These are phyloP conservation scores for Notiomystis cincta DNA, from an alignment of 2,113 vertebrate species.

Conservation along the genomic window DNA sequence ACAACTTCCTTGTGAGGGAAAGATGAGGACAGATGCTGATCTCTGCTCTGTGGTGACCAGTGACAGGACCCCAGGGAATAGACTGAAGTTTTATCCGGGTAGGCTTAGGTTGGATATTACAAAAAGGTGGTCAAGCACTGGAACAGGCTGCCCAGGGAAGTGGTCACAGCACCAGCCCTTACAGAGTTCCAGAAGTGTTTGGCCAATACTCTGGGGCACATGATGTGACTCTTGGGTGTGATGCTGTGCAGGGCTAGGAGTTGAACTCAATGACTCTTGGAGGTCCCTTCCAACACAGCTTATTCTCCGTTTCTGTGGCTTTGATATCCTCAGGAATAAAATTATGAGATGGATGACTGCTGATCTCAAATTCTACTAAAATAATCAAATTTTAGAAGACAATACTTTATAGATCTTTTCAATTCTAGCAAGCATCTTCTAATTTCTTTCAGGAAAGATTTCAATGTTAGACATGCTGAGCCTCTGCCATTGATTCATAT, in stretches of 20 bases:
- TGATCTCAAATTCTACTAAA: background rate
- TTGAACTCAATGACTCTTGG: background rate
- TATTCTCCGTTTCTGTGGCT: background rate
- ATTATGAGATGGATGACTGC: background rate
- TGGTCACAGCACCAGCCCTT: background rate
- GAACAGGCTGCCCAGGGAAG: background rate
- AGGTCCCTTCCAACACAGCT: background rate
- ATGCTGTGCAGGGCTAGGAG: background rate
- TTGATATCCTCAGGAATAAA: background rate
- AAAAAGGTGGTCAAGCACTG: background rate
- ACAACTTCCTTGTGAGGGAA: background rate
- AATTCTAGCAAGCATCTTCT: background rate
- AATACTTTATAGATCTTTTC: background rate
- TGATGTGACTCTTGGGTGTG: background rate
- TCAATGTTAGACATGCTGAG: background rate
- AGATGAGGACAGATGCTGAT: rapidly evolving
- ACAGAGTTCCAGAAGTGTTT: rapidly evolving
- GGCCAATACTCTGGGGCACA: background rate
- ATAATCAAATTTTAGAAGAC: background rate
- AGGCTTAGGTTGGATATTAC: background rate
- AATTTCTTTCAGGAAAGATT: background rate
- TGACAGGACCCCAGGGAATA: background rate
- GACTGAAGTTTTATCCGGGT: background rate
- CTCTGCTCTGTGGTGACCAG: background rate
- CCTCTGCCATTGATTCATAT: background rate